Conservation (phyloP, 2,888 invertebrate genomes). For the Acanthosepion pharaonis region DNA sequence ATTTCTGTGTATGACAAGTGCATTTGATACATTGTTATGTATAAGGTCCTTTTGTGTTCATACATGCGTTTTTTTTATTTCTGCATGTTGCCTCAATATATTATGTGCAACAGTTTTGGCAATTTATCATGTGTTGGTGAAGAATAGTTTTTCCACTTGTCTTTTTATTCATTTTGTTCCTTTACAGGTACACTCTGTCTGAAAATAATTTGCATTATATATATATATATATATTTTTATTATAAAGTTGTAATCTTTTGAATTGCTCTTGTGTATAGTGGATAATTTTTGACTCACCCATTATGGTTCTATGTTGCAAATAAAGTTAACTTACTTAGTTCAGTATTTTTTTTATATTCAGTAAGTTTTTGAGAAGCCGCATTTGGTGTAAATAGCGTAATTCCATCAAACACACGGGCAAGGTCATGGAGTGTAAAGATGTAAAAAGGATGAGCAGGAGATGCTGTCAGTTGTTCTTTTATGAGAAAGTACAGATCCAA, state of each 20-base stretch:
- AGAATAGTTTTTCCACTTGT: too few species aligned
- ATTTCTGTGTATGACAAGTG: too few species aligned
- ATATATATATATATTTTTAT: too few species aligned
- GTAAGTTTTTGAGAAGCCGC: slow-evolving; percentile 50
- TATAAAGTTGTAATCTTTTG: not conserved
- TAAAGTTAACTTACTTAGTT: not conserved
- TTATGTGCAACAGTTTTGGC: too few species aligned
- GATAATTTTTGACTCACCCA: not conserved
- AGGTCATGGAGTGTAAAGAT: slow-evolving; percentile 72
- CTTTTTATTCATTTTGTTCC: too few species aligned
- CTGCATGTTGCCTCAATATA: too few species aligned
- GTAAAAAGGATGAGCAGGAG: slow-evolving; percentile 70
- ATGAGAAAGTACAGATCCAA: slow-evolving; percentile 68
- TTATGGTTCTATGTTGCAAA: not conserved
- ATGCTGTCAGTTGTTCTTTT: slow-evolving; percentile 67
- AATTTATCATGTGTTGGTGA: too few species aligned
- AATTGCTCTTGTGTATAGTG: not conserved
- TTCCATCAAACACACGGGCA: slow-evolving; percentile 68
- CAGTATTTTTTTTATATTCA: not conserved
- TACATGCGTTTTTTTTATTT: too few species aligned
- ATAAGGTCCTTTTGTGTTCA: too few species aligned
- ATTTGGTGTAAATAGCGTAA: slow-evolving; percentile 71
- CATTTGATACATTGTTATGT: too few species aligned
- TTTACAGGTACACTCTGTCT: too few species aligned
- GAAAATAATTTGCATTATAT: too few species aligned